Evolutionary conservation across 2,888 invertebrate species (phyloP), one percentile per base, ranked within the genome.

Genomic region (Idaea dimidiata): DNA sequence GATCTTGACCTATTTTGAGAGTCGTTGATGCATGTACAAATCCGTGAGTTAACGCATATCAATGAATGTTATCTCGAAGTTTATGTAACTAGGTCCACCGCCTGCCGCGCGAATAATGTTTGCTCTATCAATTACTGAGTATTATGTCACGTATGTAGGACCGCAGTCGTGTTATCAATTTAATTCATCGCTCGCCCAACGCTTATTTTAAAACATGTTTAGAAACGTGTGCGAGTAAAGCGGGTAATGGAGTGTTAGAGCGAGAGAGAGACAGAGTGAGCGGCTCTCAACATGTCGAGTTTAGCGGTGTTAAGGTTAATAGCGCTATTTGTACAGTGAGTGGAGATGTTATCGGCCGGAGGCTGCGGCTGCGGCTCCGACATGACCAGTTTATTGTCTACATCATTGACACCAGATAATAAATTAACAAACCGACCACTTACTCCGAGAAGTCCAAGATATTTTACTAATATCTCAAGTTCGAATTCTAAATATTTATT

Each of bases 301-400:
- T 83, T 79, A 79, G 79, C 78, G 77, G 85, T 87, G 87, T 87
- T 86, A 86, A 85, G 88, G 87, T 88, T 88, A 89, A 89, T 88
- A 80, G 85, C 80, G 88, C 84, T 87, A 89, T 90, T 90, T 89
- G 90, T 88, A 84, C 80, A 80, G 82, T 74, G 74, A 77, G 79
- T 73, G 75, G 80, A 80, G 88, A 88, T 88, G 82, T 80, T 88
- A 88, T 89, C 88, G 77, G 72, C 65, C 64, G 72, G 79, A 79
- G 76, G 74, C 79, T 79, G 80, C 71, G 78, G 77, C 75, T 67
- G 66, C 69, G 75, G 74, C 73, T 73, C 69, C 76, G 74, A 81
- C 79, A 77, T 72, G 76, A 77, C 73, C 79, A 75, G 76, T 80
- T 83, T 83, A 81, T 79, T 80, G 80, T 81, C 76, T 77, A 77